Evolutionary conservation across 2,888 invertebrate species (phyloP), one percentile per base, ranked within the genome.

Genomic region (Diabrotica balteata): DNA sequence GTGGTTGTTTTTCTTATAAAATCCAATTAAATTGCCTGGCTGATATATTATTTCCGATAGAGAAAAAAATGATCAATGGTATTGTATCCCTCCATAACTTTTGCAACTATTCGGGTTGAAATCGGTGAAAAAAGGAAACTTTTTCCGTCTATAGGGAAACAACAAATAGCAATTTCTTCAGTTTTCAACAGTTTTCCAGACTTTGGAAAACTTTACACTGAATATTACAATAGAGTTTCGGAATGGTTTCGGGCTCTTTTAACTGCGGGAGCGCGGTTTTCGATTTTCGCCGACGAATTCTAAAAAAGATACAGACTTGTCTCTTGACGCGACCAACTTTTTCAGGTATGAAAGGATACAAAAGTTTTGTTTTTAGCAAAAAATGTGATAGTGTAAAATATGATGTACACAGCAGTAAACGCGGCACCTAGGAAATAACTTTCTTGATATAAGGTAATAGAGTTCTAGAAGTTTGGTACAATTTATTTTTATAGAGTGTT

Each of bases 111-210:
- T 49, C 55, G 3, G 22, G 43, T 17, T 17, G 44, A 60, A 22
- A 61, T 45, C 9, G 22, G 8, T 32, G 9, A 45, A 54, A 62
- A 62, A 54, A 46, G 45, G 7, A 51, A 62, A 62, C 44, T 63
- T 49, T 55, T 63, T 55, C 32, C 63, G 17, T 52, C 55, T 55
- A 63, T 63, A 32, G 55, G 63, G 55, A 63, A 55, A 63, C 63
- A 49, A 55, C 63, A 62, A 62, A 62, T 62, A 55, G 55, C 63
- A 55, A 63, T 63, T 63, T 51, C 43, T 47, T 55, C 32, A 42
- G 62, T 46, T 62, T 54, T 42, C 42, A 42, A 54, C 53, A 32
- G 8, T 54, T 53, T 54, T 45, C 51, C 22, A n/a, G 51, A 50
- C 22, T 44, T 59, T 43, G 60, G 43, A 44, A 45, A 63, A 63